Percentiles rank a stretch among this genome's conserved stretches.
phyloP scores from a whole-genome alignment of 2,797 vertebrate genomes.

The Nyctalus aviator region DNA sequence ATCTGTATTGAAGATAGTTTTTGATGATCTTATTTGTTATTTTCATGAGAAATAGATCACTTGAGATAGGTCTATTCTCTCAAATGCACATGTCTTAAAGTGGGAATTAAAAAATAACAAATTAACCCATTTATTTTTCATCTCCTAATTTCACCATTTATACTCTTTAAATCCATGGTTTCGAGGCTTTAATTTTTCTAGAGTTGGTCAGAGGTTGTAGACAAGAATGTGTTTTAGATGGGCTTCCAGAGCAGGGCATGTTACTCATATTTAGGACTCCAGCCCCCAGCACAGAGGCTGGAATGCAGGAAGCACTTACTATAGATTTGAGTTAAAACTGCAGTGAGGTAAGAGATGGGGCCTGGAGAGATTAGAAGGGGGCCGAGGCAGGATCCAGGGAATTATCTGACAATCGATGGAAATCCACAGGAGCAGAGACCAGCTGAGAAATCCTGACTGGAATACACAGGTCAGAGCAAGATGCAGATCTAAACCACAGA shows the following conservation, averaged over 20 bases:
- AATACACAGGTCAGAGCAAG: background rate
- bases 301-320: background rate
- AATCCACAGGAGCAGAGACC: background rate
- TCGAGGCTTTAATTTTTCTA: background rate
- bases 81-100: background rate
- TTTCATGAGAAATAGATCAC: slow-evolving; percentile 18
- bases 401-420: background rate
- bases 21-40: slow-evolving; percentile 24
- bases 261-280: background rate
- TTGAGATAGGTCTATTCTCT: background rate
- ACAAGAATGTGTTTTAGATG: background rate
- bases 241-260: background rate
- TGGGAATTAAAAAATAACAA: background rate
- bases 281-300: background rate
- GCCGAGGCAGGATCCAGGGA: background rate
- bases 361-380: background rate
- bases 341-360: background rate
- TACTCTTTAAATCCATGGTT: background rate
- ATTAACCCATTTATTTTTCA: background rate
- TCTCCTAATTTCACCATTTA: background rate
- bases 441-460: background rate
- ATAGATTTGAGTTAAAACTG: background rate
- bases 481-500: background rate
- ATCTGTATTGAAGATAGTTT: background rate
- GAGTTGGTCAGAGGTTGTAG: background rate